Percentiles rank a stretch among this genome's conserved stretches.
Conservation (phyloP, 2,113 vertebrate genomes). For the Epinephelus cyanopodus region DNA sequence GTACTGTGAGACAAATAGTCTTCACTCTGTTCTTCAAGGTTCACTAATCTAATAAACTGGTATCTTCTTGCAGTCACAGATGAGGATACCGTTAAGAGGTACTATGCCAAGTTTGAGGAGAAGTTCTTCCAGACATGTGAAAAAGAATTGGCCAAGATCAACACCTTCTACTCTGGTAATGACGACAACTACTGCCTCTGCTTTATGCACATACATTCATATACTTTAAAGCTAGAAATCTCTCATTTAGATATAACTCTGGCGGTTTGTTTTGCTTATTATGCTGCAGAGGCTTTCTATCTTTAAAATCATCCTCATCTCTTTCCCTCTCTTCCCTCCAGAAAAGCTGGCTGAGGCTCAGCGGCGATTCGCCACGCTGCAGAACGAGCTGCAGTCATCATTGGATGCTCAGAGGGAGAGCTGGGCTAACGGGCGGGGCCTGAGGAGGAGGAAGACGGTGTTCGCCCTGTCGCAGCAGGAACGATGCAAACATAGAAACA, state of each 20-base stretch:
- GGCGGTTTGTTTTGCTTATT: neutral
- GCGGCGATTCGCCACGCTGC: conserved; percentile 94
- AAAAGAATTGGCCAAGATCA: conserved; percentile 99
- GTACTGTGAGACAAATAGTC: neutral
- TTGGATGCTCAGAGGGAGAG: conserved; percentile 95
- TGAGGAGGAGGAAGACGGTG: conserved; percentile 92
- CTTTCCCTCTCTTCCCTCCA: conserved; percentile 59
- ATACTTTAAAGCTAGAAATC: neutral
- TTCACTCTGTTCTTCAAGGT: neutral
- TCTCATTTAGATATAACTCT: neutral
- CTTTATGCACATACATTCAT: neutral
- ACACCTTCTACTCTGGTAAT: conserved; percentile 99
- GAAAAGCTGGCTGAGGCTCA: conserved; percentile 98
- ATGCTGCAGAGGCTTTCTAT: neutral
- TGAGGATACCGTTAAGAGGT: conserved; percentile 96
- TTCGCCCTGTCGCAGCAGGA: conserved; percentile 97
- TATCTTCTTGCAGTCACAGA: conserved; percentile 89
- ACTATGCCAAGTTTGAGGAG: conserved; percentile 99
- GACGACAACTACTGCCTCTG: neutral
- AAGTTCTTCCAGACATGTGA: conserved; percentile 99
- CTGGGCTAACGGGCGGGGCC: conserved; percentile 78
- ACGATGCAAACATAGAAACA: conserved; percentile 95
- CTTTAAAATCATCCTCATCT: neutral
- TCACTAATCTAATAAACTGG: neutral
- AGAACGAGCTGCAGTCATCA: conserved; percentile 96